These are phyloP conservation scores for Leptoteleia sp. DNA, from an alignment of 1,140 invertebrate genomes.

Conservation along the genomic window DNA sequence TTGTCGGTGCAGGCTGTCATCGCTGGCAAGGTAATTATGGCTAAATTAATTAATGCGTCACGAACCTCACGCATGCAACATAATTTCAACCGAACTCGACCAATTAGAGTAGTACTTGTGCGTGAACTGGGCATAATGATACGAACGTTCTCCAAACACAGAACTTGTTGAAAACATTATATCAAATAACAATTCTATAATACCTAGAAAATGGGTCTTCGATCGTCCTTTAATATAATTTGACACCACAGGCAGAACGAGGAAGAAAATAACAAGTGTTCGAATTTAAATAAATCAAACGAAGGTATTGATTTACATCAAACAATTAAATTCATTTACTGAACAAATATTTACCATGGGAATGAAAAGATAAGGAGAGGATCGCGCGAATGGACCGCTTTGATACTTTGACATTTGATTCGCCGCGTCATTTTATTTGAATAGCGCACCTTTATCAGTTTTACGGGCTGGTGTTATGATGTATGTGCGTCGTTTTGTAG, in stretches of 20 bases:
- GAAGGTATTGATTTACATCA: too few species aligned
- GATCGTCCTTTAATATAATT: too few species aligned
- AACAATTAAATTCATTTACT: too few species aligned
- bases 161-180: too few species aligned
- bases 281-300: too few species aligned
- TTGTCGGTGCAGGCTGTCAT: conserved; percentile 93
- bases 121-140: conserved; percentile 41
- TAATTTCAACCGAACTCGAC: conserved; percentile 29
- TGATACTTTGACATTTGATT: conserved; percentile 27
- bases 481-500: conserved; percentile 26
- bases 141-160: conserved; percentile 12
- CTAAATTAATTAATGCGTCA: conserved; percentile 60
- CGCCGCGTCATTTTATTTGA: conserved; percentile 29
- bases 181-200: too few species aligned
- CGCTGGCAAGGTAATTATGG: conserved; percentile 88
- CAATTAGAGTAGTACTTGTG: conserved; percentile 43
- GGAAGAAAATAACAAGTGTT: too few species aligned
- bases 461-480: conserved; percentile 40
- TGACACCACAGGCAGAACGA: too few species aligned
- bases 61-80: conserved; percentile 28
- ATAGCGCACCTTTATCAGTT: conserved; percentile 36
- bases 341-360: too few species aligned
- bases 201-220: too few species aligned
- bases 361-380: not conserved
- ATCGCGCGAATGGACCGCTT: not conserved